phyloP scores from a whole-genome alignment of 1,140 invertebrate genomes.

The Coenobita brevimanus region DNA sequence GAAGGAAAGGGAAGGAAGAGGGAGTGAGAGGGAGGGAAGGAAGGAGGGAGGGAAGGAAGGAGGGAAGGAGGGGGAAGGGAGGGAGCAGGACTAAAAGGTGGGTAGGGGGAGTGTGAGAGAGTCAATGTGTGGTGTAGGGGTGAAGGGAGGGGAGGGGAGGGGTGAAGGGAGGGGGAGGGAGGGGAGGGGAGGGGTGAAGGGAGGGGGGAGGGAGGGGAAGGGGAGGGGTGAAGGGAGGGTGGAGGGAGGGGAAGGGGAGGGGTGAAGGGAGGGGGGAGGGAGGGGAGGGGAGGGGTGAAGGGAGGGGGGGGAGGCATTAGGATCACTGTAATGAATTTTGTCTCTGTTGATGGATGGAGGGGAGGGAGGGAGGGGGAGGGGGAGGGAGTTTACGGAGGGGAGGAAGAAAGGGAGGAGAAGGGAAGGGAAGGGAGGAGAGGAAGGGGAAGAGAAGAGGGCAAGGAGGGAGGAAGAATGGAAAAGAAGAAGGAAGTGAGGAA shows the following conservation, averaged over 20 bases:
- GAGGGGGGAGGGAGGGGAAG: not conserved
- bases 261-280: too few relatives aligned
- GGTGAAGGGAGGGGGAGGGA: too few relatives aligned
- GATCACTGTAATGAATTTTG: too few relatives aligned
- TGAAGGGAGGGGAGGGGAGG: too few relatives aligned
- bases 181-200: not conserved
- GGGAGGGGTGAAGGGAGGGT: not conserved
- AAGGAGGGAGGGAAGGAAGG: slow-evolving; percentile 5
- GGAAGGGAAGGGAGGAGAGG: not conserved
- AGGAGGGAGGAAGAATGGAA: not conserved
- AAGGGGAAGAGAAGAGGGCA: not conserved
- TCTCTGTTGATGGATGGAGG: too few relatives aligned
- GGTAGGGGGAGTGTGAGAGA: too few relatives aligned
- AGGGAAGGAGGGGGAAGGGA: not conserved
- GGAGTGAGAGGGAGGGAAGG: not conserved
- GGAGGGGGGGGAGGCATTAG: too few relatives aligned
- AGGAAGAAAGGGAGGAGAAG: too few relatives aligned
- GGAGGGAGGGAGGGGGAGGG: too few relatives aligned
- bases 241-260: not conserved
- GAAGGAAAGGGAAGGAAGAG: not conserved
- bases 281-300: too few relatives aligned
- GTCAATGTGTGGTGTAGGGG: not conserved
- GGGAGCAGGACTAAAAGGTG: not conserved
- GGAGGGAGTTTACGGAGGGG: too few relatives aligned
- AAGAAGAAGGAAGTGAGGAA: not conserved